These are phyloP conservation scores for Zootermopsis nevadensis DNA, from an alignment of 2,888 invertebrate species.

Conservation along the genomic window DNA sequence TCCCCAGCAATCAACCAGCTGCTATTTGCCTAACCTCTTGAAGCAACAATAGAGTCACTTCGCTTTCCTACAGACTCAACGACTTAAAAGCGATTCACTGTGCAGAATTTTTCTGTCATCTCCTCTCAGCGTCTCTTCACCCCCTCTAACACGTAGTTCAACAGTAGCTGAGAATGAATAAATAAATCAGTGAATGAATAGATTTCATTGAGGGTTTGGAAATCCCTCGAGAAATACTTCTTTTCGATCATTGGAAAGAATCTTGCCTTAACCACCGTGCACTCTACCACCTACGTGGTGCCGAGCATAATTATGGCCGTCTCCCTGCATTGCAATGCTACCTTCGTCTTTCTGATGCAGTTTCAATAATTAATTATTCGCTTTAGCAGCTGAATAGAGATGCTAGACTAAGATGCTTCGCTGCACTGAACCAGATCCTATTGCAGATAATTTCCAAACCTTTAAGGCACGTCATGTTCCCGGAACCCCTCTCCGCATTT, in stretches of 20 bases:
- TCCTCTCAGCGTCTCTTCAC: background rate
- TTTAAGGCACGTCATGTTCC: too few species aligned
- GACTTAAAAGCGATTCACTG: constrained; percentile 36
- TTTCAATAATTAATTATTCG: constrained; percentile 49
- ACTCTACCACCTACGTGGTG: background rate
- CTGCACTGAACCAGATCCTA: background rate
- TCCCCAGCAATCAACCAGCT: constrained; percentile 26
- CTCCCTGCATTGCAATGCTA: background rate
- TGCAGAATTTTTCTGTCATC: background rate
- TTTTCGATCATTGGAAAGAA: background rate
- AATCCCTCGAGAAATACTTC: background rate
- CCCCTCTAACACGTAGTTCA: background rate
- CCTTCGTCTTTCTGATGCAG: constrained; percentile 23
- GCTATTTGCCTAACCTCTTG: constrained; percentile 32
- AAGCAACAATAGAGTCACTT: constrained; percentile 8
- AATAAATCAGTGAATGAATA: constrained; percentile 15
- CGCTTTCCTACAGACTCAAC: background rate
- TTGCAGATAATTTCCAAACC: too few species aligned
- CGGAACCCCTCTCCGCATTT: too few species aligned
- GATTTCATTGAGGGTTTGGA: background rate
- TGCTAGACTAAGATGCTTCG: background rate
- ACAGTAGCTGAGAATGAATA: constrained; percentile 19
- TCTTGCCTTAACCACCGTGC: background rate
- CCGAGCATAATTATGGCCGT: background rate
- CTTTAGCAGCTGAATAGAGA: constrained; percentile 27